A percentile compares a stretch with the other conserved stretches of the same genome.
These are phyloP conservation scores for Graptemys geographica DNA, from an alignment of 2,797 vertebrate genomes.

Conservation along the genomic window DNA sequence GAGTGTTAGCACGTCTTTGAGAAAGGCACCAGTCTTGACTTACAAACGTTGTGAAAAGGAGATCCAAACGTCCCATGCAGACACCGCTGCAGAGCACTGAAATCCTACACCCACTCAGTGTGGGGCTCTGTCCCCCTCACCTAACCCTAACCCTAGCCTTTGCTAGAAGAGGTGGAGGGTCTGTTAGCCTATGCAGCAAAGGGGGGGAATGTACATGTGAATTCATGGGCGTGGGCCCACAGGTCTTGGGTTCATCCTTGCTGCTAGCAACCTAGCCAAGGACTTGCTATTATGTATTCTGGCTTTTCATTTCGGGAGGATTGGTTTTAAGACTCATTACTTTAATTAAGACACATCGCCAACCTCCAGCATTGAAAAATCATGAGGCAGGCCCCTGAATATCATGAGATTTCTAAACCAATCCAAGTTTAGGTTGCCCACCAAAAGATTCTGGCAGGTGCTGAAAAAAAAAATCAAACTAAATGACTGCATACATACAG, in stretches of 20 bases:
- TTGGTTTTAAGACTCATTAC: slow-evolving; percentile 31
- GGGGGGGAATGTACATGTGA: no score
- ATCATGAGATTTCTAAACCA: background rate
- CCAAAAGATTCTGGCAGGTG: slow-evolving; percentile 1
- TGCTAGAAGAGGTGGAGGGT: no score
- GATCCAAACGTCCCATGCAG: background rate
- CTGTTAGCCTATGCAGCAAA: background rate
- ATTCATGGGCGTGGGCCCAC: no score
- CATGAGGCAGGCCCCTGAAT: background rate
- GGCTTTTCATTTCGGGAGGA: background rate
- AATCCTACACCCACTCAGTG: no score
- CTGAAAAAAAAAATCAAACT: background rate
- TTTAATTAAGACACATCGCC: background rate
- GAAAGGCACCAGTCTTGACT: background rate
- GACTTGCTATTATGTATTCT: background rate
- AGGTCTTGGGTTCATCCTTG: background rate
- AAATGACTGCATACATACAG: background rate
- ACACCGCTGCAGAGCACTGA: no score
- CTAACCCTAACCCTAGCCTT: no score
- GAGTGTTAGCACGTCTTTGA: background rate
- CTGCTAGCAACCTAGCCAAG: background rate
- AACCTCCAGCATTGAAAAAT: slow-evolving; percentile 21
- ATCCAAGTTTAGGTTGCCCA: background rate
- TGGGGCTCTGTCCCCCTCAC: no score
- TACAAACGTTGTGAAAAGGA: background rate